phyloP scores from a whole-genome alignment of 1,140 invertebrate species.

The Anastatus disparis region DNA sequence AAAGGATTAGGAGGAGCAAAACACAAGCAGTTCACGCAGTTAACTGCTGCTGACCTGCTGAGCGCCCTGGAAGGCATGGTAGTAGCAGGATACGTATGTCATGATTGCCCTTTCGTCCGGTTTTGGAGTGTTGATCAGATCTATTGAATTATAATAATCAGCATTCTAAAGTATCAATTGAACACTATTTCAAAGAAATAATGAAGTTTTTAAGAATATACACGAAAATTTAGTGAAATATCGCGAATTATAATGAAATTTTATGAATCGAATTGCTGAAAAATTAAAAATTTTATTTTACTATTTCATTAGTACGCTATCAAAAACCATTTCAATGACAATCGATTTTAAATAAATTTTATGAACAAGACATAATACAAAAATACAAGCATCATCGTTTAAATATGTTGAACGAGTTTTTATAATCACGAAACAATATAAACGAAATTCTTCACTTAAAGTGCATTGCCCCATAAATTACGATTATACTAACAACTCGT shows the following conservation, averaged over 20 bases:
- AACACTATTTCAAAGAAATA: too few relatives aligned
- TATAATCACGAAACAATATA: background rate
- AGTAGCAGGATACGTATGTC: conserved; percentile 99
- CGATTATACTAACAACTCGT: background rate
- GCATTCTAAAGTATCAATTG: background rate
- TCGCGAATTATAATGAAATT: too few relatives aligned
- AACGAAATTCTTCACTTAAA: background rate
- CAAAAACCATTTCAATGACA: too few relatives aligned
- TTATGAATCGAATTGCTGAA: too few relatives aligned
- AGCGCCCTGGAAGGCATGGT: conserved; percentile 98
- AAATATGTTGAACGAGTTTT: background rate
- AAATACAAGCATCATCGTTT: too few relatives aligned
- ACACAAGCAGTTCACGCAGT: conserved; percentile 64
- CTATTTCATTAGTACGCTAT: too few relatives aligned
- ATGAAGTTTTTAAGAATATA: too few relatives aligned
- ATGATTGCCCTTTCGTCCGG: conserved; percentile 98
- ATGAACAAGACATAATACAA: too few relatives aligned
- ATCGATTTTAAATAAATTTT: too few relatives aligned
- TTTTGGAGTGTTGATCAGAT: conserved; percentile 97
- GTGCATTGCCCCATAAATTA: background rate
- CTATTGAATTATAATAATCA: conserved; percentile 67
- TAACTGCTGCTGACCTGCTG: conserved; percentile 89
- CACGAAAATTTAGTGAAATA: too few relatives aligned
- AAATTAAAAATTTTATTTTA: too few relatives aligned
- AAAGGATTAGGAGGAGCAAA: conserved; percentile 43